These are phyloP conservation scores for Urosaurus nigricauda DNA, from an alignment of 2,797 vertebrate genomes.

Conservation along the genomic window DNA sequence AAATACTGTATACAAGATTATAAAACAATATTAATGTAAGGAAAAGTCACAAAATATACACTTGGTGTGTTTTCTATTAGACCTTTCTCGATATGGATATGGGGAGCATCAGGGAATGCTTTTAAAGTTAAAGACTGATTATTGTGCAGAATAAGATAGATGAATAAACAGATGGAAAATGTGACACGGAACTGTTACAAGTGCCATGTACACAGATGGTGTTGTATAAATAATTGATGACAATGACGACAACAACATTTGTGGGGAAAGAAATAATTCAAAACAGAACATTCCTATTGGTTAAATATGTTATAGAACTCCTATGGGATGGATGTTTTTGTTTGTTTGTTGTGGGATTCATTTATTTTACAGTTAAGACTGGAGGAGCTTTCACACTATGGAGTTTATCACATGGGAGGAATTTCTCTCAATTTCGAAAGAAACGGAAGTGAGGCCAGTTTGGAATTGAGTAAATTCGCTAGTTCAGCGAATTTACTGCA, in stretches of 20 bases:
- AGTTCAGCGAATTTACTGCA: too few relatives aligned
- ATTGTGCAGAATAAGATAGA: neutral
- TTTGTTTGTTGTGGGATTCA: neutral
- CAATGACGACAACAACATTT: neutral
- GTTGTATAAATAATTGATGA: too few relatives aligned
- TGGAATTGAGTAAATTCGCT: too few relatives aligned
- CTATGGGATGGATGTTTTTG: neutral
- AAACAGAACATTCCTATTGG: neutral
- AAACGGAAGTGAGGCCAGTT: too few relatives aligned
- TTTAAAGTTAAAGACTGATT: neutral
- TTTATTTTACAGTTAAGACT: neutral
- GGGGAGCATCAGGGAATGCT: too few relatives aligned
- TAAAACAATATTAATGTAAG: neutral
- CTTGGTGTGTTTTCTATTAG: neutral
- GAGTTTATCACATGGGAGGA: too few relatives aligned
- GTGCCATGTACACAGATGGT: too few relatives aligned
- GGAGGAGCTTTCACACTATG: too few relatives aligned
- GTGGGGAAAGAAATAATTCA: neutral
- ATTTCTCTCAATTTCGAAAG: too few relatives aligned
- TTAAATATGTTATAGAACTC: neutral
- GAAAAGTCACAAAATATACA: neutral
- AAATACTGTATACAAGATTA: neutral
- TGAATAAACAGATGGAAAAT: neutral
- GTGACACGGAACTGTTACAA: neutral
- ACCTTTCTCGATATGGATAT: neutral